A percentile compares a stretch with the other conserved stretches of the same genome.
Conservation (phyloP, 2,113 vertebrate genomes). For the Xiphophorus maculatus region DNA sequence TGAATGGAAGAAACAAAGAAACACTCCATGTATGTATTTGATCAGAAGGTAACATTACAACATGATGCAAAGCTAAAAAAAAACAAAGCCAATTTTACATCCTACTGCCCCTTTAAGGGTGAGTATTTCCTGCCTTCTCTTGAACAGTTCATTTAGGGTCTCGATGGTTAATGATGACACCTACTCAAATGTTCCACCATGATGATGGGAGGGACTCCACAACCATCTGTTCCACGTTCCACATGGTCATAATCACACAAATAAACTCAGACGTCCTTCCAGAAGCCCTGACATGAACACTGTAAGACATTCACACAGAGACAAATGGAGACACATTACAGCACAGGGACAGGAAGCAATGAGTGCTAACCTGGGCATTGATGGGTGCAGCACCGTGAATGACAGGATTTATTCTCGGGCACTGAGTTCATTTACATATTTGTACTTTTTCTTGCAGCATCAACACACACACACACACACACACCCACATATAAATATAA, state of each 20-base stretch:
- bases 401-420: constrained; percentile 79
- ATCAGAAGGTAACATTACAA: too few relatives aligned
- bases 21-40: too few relatives aligned
- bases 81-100: too few relatives aligned
- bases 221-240: constrained; percentile 58
- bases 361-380: constrained; percentile 63
- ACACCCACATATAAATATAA: too few relatives aligned
- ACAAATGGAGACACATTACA: constrained; percentile 18
- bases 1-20: too few relatives aligned
- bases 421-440: constrained; percentile 80
- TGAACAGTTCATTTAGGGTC: too few relatives aligned
- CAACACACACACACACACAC: constrained; percentile 29
- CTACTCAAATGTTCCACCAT: constrained; percentile 24
- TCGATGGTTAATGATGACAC: constrained; percentile 27
- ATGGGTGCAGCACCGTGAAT: constrained; percentile 72
- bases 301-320: constrained; percentile 14
- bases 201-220: constrained; percentile 53
- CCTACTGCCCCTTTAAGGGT: too few relatives aligned
- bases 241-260: constrained; percentile 11
- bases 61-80: too few relatives aligned
- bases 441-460: constrained; percentile 72
- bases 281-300: constrained; percentile 13
- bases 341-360: neutral
- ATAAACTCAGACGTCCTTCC: constrained; percentile 16
- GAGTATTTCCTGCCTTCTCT: too few relatives aligned